Evolutionary conservation across 1,140 invertebrate genomes (phyloP).

Genomic region (Heliconius melpomene): DNA sequence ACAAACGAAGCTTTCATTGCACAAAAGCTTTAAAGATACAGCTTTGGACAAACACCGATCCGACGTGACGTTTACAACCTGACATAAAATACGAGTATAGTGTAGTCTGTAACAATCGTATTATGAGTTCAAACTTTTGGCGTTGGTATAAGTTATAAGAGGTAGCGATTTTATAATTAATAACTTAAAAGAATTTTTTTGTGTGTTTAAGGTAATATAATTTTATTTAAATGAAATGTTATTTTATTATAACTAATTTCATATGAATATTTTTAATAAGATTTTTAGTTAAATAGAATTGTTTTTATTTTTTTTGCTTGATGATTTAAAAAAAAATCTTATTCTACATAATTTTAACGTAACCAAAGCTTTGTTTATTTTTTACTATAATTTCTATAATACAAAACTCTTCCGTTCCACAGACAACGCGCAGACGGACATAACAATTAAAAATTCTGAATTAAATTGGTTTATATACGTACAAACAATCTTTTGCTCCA

Average conservation of each 20-base stretch:
- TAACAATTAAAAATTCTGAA: not conserved
- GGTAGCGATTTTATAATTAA: not conserved
- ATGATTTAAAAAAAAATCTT: no score
- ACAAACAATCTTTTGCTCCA: not conserved
- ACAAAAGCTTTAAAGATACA: not conserved
- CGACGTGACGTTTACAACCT: slow-evolving; percentile 50
- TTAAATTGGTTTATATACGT: not conserved
- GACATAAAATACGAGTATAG: slow-evolving; percentile 45
- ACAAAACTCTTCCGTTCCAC: not conserved
- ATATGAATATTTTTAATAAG: no score
- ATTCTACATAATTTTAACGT: not conserved
- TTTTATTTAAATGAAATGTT: not conserved
- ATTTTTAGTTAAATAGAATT: no score
- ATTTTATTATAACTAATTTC: no score
- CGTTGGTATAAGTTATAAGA: not conserved
- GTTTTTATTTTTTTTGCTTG: no score
- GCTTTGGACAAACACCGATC: slow-evolving; percentile 24
- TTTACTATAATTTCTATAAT: not conserved
- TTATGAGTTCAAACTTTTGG: slow-evolving; percentile 15
- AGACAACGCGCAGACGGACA: no score
- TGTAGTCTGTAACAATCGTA: slow-evolving; percentile 42
- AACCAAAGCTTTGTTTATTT: not conserved
- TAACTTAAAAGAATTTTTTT: not conserved
- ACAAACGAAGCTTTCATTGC: slow-evolving; percentile 1
- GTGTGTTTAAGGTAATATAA: not conserved